phyloP scores from a whole-genome alignment of 2,888 invertebrate genomes.

The Ceriagrion tenellum region DNA sequence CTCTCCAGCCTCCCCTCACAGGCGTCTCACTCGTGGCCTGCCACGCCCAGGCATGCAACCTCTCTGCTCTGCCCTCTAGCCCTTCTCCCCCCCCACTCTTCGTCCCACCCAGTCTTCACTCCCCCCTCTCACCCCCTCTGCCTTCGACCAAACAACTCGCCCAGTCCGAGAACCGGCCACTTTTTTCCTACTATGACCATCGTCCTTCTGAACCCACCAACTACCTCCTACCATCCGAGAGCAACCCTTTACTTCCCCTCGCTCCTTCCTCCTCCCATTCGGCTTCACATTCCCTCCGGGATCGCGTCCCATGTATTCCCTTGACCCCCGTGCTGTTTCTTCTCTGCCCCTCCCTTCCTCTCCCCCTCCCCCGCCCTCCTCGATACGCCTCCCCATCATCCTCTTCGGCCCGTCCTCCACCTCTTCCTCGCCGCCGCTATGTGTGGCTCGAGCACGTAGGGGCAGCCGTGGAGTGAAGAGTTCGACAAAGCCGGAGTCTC shows the following conservation, averaged over 20 bases:
- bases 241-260: neutral
- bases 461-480: constrained; percentile 1
- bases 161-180: constrained; percentile 64
- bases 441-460: constrained; percentile 8
- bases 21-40: constrained; percentile 58
- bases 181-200: constrained; percentile 61
- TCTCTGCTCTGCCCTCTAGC: constrained; percentile 65
- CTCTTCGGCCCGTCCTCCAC: too few species aligned
- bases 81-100: constrained; percentile 18
- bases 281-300: constrained; percentile 29
- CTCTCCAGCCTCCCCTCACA: constrained; percentile 24
- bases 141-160: constrained; percentile 62
- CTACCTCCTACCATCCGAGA: constrained; percentile 21
- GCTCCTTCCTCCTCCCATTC: neutral
- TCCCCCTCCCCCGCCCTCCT: neutral
- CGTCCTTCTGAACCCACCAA: constrained; percentile 53
- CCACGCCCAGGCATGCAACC: constrained; percentile 66
- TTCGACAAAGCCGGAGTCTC: neutral
- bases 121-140: neutral
- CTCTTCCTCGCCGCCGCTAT: neutral
- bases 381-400: too few species aligned
- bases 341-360: neutral
- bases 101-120: neutral
- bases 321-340: constrained; percentile 38
- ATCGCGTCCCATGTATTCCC: constrained; percentile 58